Evolutionary conservation across 2,888 invertebrate species (phyloP), one percentile per base, ranked within the genome.

Genomic region (Heliconius cydno): DNA sequence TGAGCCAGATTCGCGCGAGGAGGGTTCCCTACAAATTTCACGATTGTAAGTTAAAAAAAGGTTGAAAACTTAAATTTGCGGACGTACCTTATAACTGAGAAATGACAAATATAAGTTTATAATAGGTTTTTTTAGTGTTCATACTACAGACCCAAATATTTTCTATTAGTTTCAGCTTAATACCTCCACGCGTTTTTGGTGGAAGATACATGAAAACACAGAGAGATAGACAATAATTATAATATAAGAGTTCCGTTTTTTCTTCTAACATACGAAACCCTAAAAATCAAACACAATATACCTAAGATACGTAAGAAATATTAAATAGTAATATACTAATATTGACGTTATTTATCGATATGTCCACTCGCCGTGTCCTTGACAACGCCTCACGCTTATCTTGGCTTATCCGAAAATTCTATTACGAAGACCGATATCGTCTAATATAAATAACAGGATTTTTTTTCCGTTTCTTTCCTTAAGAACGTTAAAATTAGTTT

Each of bases 321-420:
- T 72, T 19, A 78, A 52, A 67, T 71, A 66, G 65, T 67, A 66
- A 77, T 76, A 52, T 72, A 73, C 66, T 41, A 71, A 78, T 80
- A 76, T 79, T 80, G 63, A 81, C 70, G 68, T 10, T 67, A 70
- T 66, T 76, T 78, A 78, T 80, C 82, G 67, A 78, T 70, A 82
- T 74, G 78, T 73, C 79, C 68, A 65, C 65, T 77, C 34, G 66
- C 66, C 66, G 74, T 76, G 82, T 82, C 80, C 82, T 83, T 83
- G 78, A 79, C 71, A 78, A 76, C 66, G 41, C 70, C 34, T 70
- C 25, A 57, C 75, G 60, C 72, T 79, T 82, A 83, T 82, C 82
- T 72, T 79, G 52, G 75, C 78, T 83, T 83, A 83, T 83, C 82
- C 80, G 46, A 82, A 82, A 82, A 79, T 75, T 81, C 79, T 79